Percentiles rank a stretch among this genome's conserved stretches.
phyloP scores from a whole-genome alignment of 2,797 vertebrate genomes.

The Gallirallus australis region DNA sequence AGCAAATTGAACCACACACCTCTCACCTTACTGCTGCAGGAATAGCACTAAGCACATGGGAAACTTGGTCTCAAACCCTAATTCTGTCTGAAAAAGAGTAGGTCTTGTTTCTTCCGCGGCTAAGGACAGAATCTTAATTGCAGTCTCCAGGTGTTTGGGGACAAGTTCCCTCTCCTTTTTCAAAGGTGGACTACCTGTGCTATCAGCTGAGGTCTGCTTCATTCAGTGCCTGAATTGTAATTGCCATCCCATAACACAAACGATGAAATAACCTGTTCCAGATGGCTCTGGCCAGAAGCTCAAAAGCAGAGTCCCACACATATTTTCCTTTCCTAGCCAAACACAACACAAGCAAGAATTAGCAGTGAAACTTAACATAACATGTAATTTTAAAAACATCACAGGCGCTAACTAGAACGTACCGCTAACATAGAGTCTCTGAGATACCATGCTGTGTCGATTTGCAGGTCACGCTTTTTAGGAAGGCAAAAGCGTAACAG shows the following conservation, averaged over 20 bases:
- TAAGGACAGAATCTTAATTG: background rate
- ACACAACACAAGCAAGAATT: constrained; percentile 26
- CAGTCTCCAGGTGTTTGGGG: background rate
- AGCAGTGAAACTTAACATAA: constrained; percentile 21
- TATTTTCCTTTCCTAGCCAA: constrained; percentile 41
- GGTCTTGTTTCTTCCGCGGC: background rate
- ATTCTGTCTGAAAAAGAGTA: background rate
- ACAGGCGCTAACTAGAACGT: background rate
- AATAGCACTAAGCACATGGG: background rate
- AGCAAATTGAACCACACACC: background rate
- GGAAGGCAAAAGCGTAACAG: background rate
- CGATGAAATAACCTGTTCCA: constrained; percentile 41
- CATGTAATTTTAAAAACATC: background rate
- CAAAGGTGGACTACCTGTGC: background rate
- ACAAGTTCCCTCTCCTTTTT: background rate
- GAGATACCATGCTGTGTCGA: background rate
- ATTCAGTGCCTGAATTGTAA: background rate
- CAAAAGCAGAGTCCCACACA: background rate
- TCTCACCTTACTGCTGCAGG: background rate
- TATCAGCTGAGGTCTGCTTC: background rate
- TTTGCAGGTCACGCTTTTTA: background rate
- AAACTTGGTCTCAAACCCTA: background rate
- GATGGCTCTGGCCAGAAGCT: constrained; percentile 7
- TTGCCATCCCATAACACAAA: background rate
- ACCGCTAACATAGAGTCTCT: background rate